Conservation (phyloP, 2,888 invertebrate genomes). For the Pammene fasciana region DNA sequence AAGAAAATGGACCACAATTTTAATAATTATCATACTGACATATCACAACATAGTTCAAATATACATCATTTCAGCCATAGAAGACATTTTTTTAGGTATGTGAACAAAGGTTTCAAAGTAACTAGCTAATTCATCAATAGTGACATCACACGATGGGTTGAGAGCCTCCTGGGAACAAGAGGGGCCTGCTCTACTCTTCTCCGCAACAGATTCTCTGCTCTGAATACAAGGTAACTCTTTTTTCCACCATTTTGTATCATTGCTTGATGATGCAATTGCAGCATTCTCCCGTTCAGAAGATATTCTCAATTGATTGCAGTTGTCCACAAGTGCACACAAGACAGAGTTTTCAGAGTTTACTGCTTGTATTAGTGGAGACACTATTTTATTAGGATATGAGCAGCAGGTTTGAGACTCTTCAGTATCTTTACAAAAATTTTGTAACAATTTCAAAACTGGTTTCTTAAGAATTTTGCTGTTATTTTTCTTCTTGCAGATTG, state of each 20-base stretch:
- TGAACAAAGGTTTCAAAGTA: constrained; percentile 98
- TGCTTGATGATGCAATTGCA: constrained; percentile 45
- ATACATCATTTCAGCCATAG: constrained; percentile 99
- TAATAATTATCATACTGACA: background rate
- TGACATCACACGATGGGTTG: constrained; percentile 91
- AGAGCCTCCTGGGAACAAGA: constrained; percentile 92
- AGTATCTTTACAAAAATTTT: constrained; percentile 50
- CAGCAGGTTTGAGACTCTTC: constrained; percentile 28
- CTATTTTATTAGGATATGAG: constrained; percentile 46
- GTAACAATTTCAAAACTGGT: constrained; percentile 81
- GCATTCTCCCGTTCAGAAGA: constrained; percentile 55
- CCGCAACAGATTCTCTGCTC: constrained; percentile 54
- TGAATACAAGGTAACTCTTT: constrained; percentile 52
- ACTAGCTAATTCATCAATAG: constrained; percentile 96
- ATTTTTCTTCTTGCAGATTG: constrained; percentile 69
- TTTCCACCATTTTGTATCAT: constrained; percentile 68
- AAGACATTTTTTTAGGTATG: constrained; percentile 98
- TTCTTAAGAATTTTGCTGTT: constrained; percentile 80
- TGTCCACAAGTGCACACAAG: constrained; percentile 72
- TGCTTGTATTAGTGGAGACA: constrained; percentile 43
- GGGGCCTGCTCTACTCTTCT: constrained; percentile 59
- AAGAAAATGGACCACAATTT: background rate
- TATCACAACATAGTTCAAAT: constrained; percentile 82
- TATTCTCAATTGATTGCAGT: constrained; percentile 75
- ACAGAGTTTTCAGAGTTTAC: constrained; percentile 60